These are phyloP conservation scores for Nebria brevicollis DNA, from an alignment of 2,888 invertebrate species.

Conservation along the genomic window DNA sequence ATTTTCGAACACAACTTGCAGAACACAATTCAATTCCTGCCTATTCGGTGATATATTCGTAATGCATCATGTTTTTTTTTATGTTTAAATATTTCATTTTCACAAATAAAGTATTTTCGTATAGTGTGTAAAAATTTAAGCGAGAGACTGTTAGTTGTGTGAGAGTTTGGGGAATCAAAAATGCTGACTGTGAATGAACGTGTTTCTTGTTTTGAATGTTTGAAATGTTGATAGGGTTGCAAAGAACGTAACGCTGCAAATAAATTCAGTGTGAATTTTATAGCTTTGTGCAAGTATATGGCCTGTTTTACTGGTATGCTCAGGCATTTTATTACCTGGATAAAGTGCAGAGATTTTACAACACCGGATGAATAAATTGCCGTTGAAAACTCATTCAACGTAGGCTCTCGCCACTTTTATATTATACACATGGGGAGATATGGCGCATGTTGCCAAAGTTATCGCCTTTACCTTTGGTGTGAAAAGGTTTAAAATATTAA, in stretches of 20 bases:
- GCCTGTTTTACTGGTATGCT: conserved; percentile 23
- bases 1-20: not conserved
- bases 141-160: not conserved
- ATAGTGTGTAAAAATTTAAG: not conserved
- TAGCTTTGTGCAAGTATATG: conserved; percentile 28
- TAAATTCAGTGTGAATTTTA: conserved; percentile 46
- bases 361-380: conserved; percentile 44
- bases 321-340: conserved; percentile 40
- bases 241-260: conserved; percentile 10
- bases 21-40: not conserved
- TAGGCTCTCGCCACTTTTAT: conserved; percentile 15
- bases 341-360: conserved; percentile 41
- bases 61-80: too few species aligned
- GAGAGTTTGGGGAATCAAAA: not conserved
- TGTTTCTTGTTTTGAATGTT: not conserved
- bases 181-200: not conserved
- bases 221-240: not conserved
- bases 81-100: too few species aligned
- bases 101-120: not conserved
- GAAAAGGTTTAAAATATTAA: too few species aligned
- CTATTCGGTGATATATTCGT: too few species aligned
- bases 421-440: conserved; percentile 1
- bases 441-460: not conserved
- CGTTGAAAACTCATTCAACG: conserved; percentile 40
- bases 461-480: not conserved